These are phyloP conservation scores for Phoenicopterus ruber DNA, from an alignment of 2,113 vertebrate genomes.

Conservation along the genomic window DNA sequence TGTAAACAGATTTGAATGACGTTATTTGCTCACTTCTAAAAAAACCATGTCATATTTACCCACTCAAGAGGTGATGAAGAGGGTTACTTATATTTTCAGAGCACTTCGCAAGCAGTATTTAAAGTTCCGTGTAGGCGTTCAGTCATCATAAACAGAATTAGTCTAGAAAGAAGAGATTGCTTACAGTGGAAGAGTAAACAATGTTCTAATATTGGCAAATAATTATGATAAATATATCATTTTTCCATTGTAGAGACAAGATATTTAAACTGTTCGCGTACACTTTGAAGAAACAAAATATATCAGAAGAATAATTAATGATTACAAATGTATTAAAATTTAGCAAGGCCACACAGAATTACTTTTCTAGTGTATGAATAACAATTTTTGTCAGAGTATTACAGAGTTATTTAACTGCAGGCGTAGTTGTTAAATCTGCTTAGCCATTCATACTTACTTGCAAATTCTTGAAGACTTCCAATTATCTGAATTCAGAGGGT, in stretches of 20 bases:
- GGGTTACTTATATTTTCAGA: background rate
- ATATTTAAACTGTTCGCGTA: background rate
- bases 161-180: background rate
- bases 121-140: background rate
- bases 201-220: background rate
- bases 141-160: background rate
- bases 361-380: background rate
- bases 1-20: background rate
- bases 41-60: background rate
- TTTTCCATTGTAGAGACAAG: background rate
- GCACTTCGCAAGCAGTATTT: background rate
- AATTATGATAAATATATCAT: background rate
- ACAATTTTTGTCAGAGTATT: background rate
- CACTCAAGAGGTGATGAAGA: background rate
- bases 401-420: background rate
- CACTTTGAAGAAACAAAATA: background rate
- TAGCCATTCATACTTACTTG: background rate
- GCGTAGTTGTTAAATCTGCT: background rate
- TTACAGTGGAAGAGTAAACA: background rate
- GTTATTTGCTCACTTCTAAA: background rate
- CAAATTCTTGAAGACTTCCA: conserved; percentile 21
- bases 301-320: background rate
- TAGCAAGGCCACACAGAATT: conserved; percentile 1
- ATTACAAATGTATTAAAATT: background rate
- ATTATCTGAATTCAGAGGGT: conserved; percentile 22